These are phyloP conservation scores for Pseudoatta argentina DNA, from an alignment of 1,140 invertebrate species.

Conservation along the genomic window DNA sequence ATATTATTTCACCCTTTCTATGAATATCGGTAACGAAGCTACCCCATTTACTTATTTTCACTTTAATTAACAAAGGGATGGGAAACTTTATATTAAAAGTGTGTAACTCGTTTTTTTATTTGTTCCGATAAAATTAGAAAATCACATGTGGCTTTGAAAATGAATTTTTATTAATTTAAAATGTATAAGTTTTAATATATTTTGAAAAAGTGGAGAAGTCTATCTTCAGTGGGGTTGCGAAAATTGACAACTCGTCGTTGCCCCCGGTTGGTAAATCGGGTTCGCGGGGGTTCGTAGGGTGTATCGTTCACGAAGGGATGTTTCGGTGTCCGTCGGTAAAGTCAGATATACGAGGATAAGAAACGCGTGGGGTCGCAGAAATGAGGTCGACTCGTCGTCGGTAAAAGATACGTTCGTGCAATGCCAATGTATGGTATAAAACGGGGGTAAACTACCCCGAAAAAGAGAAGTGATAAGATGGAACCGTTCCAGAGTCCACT, in stretches of 20 bases:
- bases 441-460: slow-evolving; percentile 32
- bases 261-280: slow-evolving; percentile 50
- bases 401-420: slow-evolving; percentile 59
- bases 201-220: not conserved
- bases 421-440: slow-evolving; percentile 25
- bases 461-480: not conserved
- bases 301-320: slow-evolving; percentile 13
- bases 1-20: slow-evolving; percentile 44
- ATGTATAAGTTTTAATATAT: not conserved
- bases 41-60: slow-evolving; percentile 17
- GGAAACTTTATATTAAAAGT: not conserved
- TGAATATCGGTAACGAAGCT: slow-evolving; percentile 38
- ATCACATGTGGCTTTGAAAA: not conserved
- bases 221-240: not conserved
- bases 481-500: not conserved
- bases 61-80: slow-evolving; percentile 22
- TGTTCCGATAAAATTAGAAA: slow-evolving; percentile 14
- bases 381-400: slow-evolving; percentile 57
- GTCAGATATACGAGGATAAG: slow-evolving; percentile 38
- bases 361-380: slow-evolving; percentile 2
- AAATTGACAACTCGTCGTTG: slow-evolving; percentile 25
- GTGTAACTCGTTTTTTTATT: too few relatives aligned
- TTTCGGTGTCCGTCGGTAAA: slow-evolving; percentile 65
- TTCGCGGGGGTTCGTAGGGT: not conserved
- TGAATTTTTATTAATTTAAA: slow-evolving; percentile 3